Conservation (phyloP, 2,888 invertebrate genomes). For the Notocelia uddmanniana region DNA sequence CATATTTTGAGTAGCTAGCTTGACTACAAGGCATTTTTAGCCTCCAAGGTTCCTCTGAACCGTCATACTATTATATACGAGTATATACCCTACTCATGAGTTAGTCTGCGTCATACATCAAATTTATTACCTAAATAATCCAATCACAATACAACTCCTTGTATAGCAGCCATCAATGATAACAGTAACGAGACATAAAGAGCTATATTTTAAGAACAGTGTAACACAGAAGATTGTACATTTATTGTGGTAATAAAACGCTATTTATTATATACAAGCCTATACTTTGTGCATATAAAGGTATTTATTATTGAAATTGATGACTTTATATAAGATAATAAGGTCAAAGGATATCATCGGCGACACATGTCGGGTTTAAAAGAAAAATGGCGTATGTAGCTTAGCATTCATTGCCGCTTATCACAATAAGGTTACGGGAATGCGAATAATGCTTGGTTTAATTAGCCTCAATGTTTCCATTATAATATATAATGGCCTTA, state of each 20-base stretch:
- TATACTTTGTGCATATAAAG: conserved; percentile 73
- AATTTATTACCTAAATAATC: conserved; percentile 38
- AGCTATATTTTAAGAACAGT: conserved; percentile 52
- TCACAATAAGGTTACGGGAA: neutral
- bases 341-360: conserved; percentile 76
- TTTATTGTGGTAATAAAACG: conserved; percentile 67
- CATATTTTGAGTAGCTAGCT: too few relatives aligned
- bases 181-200: conserved; percentile 40
- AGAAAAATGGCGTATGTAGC: conserved; percentile 2
- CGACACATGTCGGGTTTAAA: conserved; percentile 58
- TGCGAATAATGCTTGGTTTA: conserved; percentile 74
- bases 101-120: conserved; percentile 26
- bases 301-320: conserved; percentile 80
- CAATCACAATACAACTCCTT: conserved; percentile 43
- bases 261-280: conserved; percentile 65
- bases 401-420: neutral
- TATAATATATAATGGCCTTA: conserved; percentile 54
- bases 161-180: conserved; percentile 36
- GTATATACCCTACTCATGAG: neutral
- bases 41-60: neutral
- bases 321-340: conserved; percentile 80
- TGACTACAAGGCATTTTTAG: neutral
- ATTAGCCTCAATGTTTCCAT: conserved; percentile 79
- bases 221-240: conserved; percentile 60
- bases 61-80: neutral